Evolutionary conservation across 2,113 vertebrate genomes (phyloP).

Genomic region (Passer montanus): DNA sequence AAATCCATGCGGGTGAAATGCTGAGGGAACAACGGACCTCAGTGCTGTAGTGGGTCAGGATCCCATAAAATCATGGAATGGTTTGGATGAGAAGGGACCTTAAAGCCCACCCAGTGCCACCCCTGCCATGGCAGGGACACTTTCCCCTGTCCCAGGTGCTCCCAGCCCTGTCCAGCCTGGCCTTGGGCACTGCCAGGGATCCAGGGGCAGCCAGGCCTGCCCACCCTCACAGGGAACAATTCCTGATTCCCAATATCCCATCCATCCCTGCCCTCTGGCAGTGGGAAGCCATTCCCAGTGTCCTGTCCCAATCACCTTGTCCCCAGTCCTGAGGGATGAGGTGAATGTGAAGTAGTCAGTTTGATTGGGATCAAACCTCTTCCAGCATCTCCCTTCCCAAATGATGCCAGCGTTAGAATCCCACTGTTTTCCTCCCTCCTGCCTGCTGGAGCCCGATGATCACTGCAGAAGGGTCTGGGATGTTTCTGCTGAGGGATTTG

Average conservation of each 20-base stretch:
- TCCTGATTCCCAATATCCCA: background rate
- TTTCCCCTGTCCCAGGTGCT: rapidly evolving
- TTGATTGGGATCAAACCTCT: background rate
- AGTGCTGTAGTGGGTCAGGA: rapidly evolving
- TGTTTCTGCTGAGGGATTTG: rapidly evolving
- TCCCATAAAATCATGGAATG: background rate
- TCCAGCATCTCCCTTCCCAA: background rate
- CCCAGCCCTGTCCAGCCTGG: background rate
- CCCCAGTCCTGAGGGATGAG: background rate
- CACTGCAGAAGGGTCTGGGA: background rate
- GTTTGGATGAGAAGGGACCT: background rate
- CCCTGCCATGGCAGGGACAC: background rate
- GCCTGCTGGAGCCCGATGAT: rapidly evolving
- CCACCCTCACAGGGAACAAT: background rate
- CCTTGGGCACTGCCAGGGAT: background rate
- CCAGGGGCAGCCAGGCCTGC: background rate
- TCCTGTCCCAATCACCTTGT: background rate
- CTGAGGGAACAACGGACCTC: background rate
- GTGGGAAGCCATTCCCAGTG: background rate
- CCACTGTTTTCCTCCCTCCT: background rate
- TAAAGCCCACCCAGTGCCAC: rapidly evolving
- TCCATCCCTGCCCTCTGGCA: background rate
- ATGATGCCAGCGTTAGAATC: rapidly evolving
- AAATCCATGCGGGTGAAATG: background rate
- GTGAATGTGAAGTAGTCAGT: background rate